Conservation (phyloP, 2,888 invertebrate genomes). For the Tachina fera region DNA sequence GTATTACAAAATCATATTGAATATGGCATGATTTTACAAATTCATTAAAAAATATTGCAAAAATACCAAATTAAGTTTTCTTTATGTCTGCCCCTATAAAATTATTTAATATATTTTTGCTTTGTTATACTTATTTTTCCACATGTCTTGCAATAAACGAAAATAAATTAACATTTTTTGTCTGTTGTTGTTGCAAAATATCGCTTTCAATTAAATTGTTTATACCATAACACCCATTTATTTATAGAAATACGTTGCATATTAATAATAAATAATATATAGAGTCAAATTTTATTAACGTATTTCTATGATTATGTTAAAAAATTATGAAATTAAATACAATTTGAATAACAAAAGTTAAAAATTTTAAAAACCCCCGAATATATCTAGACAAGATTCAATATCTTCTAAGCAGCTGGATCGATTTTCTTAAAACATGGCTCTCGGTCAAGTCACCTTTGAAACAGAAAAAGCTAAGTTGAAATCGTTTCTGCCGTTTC, state of each 20-base stretch:
- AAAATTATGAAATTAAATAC: no score
- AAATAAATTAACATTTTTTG: conserved; percentile 55
- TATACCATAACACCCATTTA: conserved; percentile 35
- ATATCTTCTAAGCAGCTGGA: no score
- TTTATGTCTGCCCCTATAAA: conserved; percentile 1
- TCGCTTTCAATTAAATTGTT: conserved; percentile 57
- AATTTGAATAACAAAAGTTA: no score
- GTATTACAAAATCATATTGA: conserved; percentile 42
- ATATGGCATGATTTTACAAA: conserved; percentile 22
- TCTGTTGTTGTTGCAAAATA: conserved; percentile 7
- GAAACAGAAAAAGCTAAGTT: no score
- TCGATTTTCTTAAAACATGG: no score
- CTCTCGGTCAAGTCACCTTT: no score
- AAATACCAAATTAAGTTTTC: conserved; percentile 24
- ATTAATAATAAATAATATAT: conserved; percentile 10
- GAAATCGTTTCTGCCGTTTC: no score
- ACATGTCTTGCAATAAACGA: conserved; percentile 56
- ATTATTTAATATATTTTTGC: conserved; percentile 32
- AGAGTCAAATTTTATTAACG: conserved; percentile 8
- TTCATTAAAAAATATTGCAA: conserved; percentile 38
- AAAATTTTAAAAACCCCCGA: no score
- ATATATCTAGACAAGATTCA: no score
- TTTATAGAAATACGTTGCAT: conserved; percentile 48
- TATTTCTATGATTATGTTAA: no score
- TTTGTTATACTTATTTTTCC: conserved; percentile 26